Percentiles rank a stretch among this genome's conserved stretches.
Evolutionary conservation across 2,797 vertebrate genomes (phyloP).

Genomic region (Peromyscus aztecus): DNA sequence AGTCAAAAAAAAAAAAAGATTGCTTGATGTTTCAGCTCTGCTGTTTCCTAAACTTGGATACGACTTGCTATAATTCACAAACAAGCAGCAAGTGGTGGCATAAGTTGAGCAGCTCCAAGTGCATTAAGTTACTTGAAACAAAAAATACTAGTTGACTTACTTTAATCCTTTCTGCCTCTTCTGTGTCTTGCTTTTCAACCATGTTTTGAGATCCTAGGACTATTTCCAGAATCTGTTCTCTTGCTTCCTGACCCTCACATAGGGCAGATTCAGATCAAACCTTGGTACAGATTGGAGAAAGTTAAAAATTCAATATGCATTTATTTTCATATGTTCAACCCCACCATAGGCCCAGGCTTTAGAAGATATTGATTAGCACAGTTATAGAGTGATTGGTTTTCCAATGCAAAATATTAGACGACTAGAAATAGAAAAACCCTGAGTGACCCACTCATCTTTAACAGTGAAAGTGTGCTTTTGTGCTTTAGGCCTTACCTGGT

Average conservation of each 20-base stretch:
- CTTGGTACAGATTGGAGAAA: not conserved
- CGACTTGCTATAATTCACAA: not conserved
- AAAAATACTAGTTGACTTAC: not conserved
- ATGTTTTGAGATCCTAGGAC: not conserved
- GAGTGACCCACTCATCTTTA: not conserved
- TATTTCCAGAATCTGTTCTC: not conserved
- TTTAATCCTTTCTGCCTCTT: not conserved
- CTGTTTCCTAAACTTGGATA: not conserved
- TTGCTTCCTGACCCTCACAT: slow-evolving; percentile 2
- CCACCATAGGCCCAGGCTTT: not conserved
- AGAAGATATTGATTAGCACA: not conserved
- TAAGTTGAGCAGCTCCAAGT: slow-evolving; percentile 34
- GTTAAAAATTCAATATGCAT: slow-evolving; percentile 38
- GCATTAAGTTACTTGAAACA: slow-evolving; percentile 45
- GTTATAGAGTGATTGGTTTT: slow-evolving; percentile 10
- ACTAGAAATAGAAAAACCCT: not conserved
- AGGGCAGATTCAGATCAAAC: slow-evolving; percentile 2
- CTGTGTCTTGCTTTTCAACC: not conserved
- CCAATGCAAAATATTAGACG: not conserved
- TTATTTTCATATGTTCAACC: not conserved
- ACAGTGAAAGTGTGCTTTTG: not conserved
- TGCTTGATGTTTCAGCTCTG: not conserved
- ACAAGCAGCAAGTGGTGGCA: slow-evolving; percentile 33
- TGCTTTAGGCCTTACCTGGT: not conserved
- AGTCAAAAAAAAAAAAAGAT: not conserved